phyloP scores from a whole-genome alignment of 1,140 invertebrate species.

The Ganaspis sp. region DNA sequence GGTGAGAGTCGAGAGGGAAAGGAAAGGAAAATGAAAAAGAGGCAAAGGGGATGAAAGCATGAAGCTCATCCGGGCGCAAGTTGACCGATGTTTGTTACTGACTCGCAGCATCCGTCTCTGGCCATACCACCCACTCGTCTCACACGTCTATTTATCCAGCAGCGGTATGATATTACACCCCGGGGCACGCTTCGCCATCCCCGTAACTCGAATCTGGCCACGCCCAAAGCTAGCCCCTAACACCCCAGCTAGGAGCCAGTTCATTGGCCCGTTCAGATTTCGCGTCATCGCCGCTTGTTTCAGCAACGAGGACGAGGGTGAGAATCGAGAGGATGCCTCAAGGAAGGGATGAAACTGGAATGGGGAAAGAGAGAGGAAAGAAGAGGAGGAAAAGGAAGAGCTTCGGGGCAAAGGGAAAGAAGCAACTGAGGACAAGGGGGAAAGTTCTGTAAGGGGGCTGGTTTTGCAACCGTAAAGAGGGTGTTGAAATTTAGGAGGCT shows the following conservation, averaged over 20 bases:
- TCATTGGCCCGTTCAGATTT: slow-evolving; percentile 73
- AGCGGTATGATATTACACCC: slow-evolving; percentile 75
- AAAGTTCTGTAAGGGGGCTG: slow-evolving; percentile 17
- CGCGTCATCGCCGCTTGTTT: slow-evolving; percentile 64
- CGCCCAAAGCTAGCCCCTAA: slow-evolving; percentile 66
- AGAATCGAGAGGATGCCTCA: slow-evolving; percentile 3
- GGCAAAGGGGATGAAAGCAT: slow-evolving; percentile 7
- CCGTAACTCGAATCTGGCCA: slow-evolving; percentile 51
- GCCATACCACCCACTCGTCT: slow-evolving; percentile 39
- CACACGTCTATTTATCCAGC: slow-evolving; percentile 74
- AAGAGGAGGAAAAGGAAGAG: slow-evolving; percentile 28
- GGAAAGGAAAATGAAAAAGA: slow-evolving; percentile 27
- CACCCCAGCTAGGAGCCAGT: slow-evolving; percentile 64
- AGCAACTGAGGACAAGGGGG: slow-evolving; percentile 28
- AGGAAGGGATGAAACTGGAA: slow-evolving; percentile 35
- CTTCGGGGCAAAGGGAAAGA: slow-evolving; percentile 1
- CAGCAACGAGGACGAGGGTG: slow-evolving; percentile 37
- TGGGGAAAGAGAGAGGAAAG: slow-evolving; percentile 34
- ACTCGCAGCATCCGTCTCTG: slow-evolving; percentile 10
- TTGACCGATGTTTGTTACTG: slow-evolving; percentile 26
- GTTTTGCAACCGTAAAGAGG: slow-evolving; percentile 51
- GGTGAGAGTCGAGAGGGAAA: slow-evolving; percentile 3
- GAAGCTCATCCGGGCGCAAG: slow-evolving; percentile 16
- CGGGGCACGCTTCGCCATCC: slow-evolving; percentile 67
- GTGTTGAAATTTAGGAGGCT: slow-evolving; percentile 73